Conservation (phyloP, 2,113 vertebrate species). For the rat (Rattus norvegicus) region GRCr8 NC_086032.1:16166001-16166500, state of each 20-base stretch:
- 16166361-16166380: not conserved
- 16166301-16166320: constrained; percentile 1
- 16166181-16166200: constrained; percentile 14
- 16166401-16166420: not conserved
- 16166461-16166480: not conserved
- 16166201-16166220: constrained; percentile 3
- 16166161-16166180: constrained; percentile 19
- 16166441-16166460: not conserved
- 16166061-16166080: constrained; percentile 96
- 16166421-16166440: not conserved
- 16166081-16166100: constrained; percentile 69
- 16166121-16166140: constrained; percentile 39
- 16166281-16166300: not conserved
- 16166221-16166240: not conserved
- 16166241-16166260: not conserved
- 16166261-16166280: constrained; percentile 44
- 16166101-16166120: constrained; percentile 44
- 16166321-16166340: not conserved
- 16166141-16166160: not conserved
- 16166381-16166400: not conserved
- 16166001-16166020: constrained; percentile 97
- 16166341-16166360: not conserved
- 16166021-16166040: constrained; percentile 98
- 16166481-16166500: not conserved
- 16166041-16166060: constrained; percentile 97